Evolutionary conservation across 2,888 invertebrate species (phyloP), one percentile per base, ranked within the genome.

Genomic region (Adela reaumurella): DNA sequence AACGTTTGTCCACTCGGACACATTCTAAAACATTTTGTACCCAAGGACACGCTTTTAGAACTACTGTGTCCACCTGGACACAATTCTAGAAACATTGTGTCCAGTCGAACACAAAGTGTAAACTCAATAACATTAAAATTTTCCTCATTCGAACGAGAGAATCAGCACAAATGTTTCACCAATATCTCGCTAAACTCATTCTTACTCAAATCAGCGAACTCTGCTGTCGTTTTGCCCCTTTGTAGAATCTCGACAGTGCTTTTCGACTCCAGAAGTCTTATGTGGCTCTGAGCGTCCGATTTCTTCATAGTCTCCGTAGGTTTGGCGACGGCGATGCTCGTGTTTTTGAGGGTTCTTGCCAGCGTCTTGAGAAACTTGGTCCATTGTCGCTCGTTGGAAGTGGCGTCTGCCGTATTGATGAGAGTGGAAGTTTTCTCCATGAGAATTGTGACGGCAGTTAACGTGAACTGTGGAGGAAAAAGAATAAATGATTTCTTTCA

Each of bases 341-440:
- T 69, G 53, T 65, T 67, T 48, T 74, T 74, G 1, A 80, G 58
- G 0, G 79, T 72, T 24, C 83, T 63, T 0, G 81, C 76, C 46
- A 83, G 62, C 0, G 73, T 74, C 51, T 74, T 70, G 4, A 84
- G 68, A 65, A 83, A 84, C 52, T 76, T 76, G 10, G 68, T 76
- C 83, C 83, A 84, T 49, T 77, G 77, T 0, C 76, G 59, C 50
- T 77, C 78, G 62, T 68, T 72, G 1, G 74, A 63, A 0, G 73
- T 73, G 16, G 76, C 70, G 50, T 76, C 76, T 0, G 73, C 69
- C 0, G 74, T 74, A 56, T 67, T 70, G 0, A 70, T 63, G 0
- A 78, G 58, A 0, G 60, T 41, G 0, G 66, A 51, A 0, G 77
- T 74, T 17, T 67, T 67, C 18, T 74, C 76, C 43, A 74, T 56